A percentile compares a stretch with the other conserved stretches of the same genome.
phyloP scores from a whole-genome alignment of 1,140 invertebrate species.

The Chionoecetes opilio region DNA sequence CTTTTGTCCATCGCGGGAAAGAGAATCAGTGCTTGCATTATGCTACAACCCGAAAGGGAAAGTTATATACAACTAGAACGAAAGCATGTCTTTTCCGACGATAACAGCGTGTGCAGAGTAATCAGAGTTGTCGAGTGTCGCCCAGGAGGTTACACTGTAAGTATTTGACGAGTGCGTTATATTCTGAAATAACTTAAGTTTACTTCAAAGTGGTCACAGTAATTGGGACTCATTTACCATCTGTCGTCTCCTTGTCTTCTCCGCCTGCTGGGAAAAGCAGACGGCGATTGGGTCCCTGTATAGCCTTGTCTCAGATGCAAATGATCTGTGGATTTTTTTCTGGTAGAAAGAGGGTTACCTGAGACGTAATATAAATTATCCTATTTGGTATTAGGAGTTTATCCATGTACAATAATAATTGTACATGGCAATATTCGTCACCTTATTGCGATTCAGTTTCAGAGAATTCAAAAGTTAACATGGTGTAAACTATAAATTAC shows the following conservation, averaged over 20 bases:
- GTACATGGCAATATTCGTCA: background rate
- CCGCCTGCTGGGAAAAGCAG: background rate
- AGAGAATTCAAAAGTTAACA: background rate
- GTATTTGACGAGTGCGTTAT: background rate
- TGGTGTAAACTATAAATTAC: background rate
- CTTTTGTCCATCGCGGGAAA: background rate
- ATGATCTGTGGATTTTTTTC: too few species aligned
- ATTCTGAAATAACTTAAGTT: background rate
- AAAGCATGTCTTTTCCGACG: too few species aligned
- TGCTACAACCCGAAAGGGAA: too few species aligned
- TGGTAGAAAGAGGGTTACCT: too few species aligned
- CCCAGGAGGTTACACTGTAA: too few species aligned
- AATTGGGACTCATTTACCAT: background rate
- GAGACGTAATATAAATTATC: background rate
- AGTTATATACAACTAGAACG: too few species aligned
- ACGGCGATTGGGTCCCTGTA: background rate
- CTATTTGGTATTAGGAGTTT: background rate
- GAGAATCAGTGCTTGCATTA: background rate
- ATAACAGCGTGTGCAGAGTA: too few species aligned
- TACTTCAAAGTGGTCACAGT: background rate
- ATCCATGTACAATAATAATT: too few species aligned
- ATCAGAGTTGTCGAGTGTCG: too few species aligned
- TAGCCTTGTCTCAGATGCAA: too few species aligned
- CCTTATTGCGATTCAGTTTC: background rate
- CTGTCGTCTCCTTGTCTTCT: background rate